Conservation (phyloP, 2,113 vertebrate genomes). For the Cercocebus atys region DNA sequence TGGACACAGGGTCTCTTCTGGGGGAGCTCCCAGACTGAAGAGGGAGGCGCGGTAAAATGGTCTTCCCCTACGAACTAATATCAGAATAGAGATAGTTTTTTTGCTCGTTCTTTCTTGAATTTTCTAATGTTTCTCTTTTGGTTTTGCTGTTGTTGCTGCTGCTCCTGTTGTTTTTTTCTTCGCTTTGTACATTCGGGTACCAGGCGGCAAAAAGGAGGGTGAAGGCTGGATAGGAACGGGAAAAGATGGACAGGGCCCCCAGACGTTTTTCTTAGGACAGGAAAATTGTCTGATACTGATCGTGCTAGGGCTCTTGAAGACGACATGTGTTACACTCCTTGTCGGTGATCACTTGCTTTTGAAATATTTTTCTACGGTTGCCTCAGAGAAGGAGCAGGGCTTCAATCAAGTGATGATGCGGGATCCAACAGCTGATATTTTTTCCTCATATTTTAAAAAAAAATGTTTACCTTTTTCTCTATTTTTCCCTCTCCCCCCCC, state of each 20-base stretch:
- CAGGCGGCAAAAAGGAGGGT: neutral
- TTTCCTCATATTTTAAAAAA: neutral
- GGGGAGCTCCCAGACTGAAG: neutral
- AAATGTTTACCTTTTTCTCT: neutral
- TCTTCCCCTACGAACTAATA: neutral
- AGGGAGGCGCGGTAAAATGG: neutral
- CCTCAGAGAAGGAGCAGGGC: neutral
- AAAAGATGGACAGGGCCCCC: neutral
- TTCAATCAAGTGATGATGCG: neutral
- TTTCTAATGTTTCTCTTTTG: neutral
- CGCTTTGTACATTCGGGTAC: neutral
- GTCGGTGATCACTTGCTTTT: slow-evolving; percentile 9
- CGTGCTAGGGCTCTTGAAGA: neutral
- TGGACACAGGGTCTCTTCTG: neutral
- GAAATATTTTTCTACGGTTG: neutral
- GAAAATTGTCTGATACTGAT: slow-evolving; percentile 15
- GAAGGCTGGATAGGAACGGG: neutral
- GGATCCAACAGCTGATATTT: neutral
- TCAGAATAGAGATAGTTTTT: neutral
- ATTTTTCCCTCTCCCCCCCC: neutral
- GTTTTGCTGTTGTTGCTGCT: neutral
- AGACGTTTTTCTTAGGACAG: neutral
- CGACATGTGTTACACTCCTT: neutral
- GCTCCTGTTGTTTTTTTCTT: neutral
- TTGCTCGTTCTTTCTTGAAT: neutral